A percentile compares a stretch with the other conserved stretches of the same genome.
Evolutionary conservation across 2,113 vertebrate species (phyloP).

Genomic region (Cyanoderma ruficeps): DNA sequence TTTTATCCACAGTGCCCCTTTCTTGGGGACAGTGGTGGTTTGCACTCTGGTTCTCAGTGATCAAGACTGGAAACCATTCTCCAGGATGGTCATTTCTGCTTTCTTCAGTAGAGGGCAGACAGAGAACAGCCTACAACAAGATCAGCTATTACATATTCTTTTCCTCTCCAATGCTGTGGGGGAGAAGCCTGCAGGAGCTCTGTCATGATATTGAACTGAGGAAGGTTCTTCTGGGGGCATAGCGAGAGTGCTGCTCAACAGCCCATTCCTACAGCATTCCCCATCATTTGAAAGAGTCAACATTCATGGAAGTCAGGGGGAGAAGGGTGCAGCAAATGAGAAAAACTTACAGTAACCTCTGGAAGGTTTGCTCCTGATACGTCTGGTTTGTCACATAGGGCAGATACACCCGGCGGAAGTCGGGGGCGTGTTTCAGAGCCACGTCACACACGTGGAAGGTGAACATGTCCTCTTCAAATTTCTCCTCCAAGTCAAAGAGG

Average conservation of each 20-base stretch:
- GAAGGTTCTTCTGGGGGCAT: neutral
- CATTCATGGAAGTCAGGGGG: neutral
- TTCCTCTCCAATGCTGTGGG: neutral
- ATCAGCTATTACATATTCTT: neutral
- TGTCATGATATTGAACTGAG: neutral
- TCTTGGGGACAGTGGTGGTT: neutral
- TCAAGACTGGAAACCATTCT: neutral
- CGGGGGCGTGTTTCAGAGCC: constrained; percentile 83
- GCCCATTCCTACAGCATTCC: neutral
- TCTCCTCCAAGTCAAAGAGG: constrained; percentile 90
- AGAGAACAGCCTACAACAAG: neutral
- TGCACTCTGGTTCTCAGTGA: neutral
- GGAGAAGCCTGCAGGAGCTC: neutral
- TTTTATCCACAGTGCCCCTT: neutral
- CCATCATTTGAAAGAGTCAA: neutral
- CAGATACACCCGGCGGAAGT: constrained; percentile 89
- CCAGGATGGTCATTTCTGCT: neutral
- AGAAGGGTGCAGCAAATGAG: neutral
- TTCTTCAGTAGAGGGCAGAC: neutral
- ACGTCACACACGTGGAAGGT: constrained; percentile 91
- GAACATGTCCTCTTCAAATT: constrained; percentile 86
- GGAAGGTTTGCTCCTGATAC: constrained; percentile 94
- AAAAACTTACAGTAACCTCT: constrained; percentile 86
- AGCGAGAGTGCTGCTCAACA: neutral
- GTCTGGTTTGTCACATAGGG: constrained; percentile 98